Evolutionary conservation across 30 jellyfish, hydroid and myxozoan species (phyloP).

Genomic region (Calvadosia cruxmelitensis): DNA sequence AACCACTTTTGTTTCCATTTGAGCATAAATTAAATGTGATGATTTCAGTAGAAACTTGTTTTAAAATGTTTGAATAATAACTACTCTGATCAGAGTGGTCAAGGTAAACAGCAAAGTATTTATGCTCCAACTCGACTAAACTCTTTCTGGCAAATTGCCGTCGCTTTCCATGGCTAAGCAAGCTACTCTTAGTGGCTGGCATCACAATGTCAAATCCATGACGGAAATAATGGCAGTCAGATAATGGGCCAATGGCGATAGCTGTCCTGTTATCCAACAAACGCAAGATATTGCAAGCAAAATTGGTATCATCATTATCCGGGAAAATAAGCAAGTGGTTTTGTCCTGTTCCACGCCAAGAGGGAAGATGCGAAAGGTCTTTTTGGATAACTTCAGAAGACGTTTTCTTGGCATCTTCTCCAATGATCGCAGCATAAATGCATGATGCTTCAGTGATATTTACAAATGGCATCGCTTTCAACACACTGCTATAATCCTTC

Average conservation of each 20-base stretch:
- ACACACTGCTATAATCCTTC: not conserved
- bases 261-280: not conserved
- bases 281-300: not conserved
- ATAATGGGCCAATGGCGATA: not conserved
- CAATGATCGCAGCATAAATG: not conserved
- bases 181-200: not conserved
- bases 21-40: not conserved
- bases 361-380: not conserved
- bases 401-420: not conserved
- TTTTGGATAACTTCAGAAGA: not conserved
- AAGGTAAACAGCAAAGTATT: not conserved
- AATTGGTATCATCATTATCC: not conserved
- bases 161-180: not conserved
- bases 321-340: not conserved
- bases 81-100: not conserved
- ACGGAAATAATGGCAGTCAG: not conserved
- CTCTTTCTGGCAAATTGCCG: no score
- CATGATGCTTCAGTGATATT: not conserved
- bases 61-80: not conserved
- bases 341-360: not conserved
- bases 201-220: not conserved
- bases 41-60: not conserved
- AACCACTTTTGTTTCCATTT: not conserved
- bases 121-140: no score
- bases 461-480: not conserved